Evolutionary conservation across 37 sponge, comb jelly and placozoan species (phyloP).

Genomic region (Spongia lamella): DNA sequence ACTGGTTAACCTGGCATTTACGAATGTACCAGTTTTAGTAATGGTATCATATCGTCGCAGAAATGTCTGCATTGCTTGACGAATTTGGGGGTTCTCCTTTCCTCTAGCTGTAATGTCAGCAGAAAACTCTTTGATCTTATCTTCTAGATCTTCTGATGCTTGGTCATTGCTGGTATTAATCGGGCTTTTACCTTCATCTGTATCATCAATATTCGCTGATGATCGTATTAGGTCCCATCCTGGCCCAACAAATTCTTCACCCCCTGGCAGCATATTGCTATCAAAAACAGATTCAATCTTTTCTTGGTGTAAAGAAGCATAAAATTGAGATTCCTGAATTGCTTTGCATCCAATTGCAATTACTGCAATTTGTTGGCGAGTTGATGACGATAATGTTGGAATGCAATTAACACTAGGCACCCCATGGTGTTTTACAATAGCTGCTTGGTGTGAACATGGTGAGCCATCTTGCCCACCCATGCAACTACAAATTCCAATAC

Average conservation of each 20-base stretch:
- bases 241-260: too few relatives aligned
- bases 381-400: background rate
- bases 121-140: background rate
- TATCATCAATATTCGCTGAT: too few relatives aligned
- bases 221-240: too few relatives aligned
- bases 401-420: background rate
- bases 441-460: slow-evolving; percentile 15
- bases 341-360: background rate
- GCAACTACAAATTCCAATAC: background rate
- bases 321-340: background rate
- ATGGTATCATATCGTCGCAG: background rate
- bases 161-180: too few relatives aligned
- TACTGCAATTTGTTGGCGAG: slow-evolving; percentile 1
- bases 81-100: too few relatives aligned
- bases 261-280: too few relatives aligned
- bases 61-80: background rate
- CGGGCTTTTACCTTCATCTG: too few relatives aligned
- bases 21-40: background rate
- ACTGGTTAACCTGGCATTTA: background rate
- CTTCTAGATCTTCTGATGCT: background rate
- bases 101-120: too few relatives aligned
- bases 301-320: background rate
- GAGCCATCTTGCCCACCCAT: slow-evolving; percentile 1
- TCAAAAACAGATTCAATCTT: too few relatives aligned
- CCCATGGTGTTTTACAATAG: background rate